phyloP scores from a whole-genome alignment of 2,113 vertebrate genomes.

The Cariama cristata region DNA sequence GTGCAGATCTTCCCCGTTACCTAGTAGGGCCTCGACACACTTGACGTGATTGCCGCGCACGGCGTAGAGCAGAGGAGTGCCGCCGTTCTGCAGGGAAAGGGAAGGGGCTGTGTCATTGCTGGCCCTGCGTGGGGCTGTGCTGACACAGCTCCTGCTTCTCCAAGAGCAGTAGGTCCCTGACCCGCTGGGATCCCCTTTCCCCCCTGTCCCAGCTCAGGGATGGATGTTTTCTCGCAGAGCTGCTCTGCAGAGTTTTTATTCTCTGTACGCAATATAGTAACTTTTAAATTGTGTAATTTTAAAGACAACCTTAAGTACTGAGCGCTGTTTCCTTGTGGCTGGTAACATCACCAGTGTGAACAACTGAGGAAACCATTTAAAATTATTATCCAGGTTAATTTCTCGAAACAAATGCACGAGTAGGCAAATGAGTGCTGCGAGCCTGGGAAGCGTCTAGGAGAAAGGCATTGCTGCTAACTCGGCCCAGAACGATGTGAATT shows the following conservation, averaged over 20 bases:
- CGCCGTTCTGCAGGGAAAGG: conserved; percentile 85
- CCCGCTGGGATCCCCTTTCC: background rate
- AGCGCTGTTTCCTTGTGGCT: background rate
- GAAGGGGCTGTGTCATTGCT: background rate
- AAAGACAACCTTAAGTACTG: background rate
- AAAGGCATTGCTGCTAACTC: background rate
- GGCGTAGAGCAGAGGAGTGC: conserved; percentile 94
- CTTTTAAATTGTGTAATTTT: background rate
- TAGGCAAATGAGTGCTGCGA: background rate
- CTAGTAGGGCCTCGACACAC: conserved; percentile 90
- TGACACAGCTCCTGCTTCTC: background rate
- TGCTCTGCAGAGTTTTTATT: background rate
- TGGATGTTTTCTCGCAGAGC: background rate
- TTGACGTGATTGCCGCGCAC: conserved; percentile 93
- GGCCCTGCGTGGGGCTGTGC: fast-evolving
- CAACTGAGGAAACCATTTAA: background rate
- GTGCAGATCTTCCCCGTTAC: conserved; percentile 62
- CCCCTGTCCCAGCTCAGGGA: background rate
- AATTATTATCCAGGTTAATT: background rate
- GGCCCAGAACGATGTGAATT: background rate
- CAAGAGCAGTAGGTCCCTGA: fast-evolving
- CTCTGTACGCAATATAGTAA: background rate
- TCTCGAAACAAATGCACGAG: background rate
- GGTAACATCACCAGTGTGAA: background rate
- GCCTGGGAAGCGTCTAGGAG: background rate